phyloP scores from a whole-genome alignment of 2,797 vertebrate genomes.

The Clarias pachynema region DNA sequence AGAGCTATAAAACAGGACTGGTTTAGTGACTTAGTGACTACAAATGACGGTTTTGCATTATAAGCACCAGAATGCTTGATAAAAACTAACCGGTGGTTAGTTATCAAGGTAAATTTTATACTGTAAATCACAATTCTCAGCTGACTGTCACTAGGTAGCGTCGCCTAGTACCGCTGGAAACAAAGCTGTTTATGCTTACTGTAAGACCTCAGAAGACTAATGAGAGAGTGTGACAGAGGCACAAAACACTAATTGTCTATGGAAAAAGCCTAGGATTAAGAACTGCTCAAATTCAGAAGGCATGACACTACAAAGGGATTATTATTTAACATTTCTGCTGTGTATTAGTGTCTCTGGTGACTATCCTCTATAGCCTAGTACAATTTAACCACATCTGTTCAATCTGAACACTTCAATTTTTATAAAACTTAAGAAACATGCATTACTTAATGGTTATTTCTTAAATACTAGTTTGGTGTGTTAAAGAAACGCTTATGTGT shows the following conservation, averaged over 20 bases:
- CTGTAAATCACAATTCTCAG: conserved; percentile 45
- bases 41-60: neutral
- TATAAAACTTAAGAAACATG: neutral
- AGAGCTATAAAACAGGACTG: neutral
- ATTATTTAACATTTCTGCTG: neutral
- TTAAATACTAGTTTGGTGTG: neutral
- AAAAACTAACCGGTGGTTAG: neutral
- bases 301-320: neutral
- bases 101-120: conserved; percentile 19
- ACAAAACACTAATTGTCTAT: conserved; percentile 31
- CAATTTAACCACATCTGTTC: neutral
- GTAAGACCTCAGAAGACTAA: conserved; percentile 34
- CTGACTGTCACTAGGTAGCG: conserved; percentile 50
- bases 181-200: conserved; percentile 49
- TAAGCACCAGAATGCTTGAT: neutral
- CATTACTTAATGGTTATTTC: neutral
- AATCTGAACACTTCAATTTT: neutral
- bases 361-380: neutral
- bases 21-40: neutral
- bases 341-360: neutral
- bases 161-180: conserved; percentile 48
- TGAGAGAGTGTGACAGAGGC: conserved; percentile 23
- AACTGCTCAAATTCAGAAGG: conserved; percentile 3
- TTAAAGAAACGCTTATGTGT: neutral
- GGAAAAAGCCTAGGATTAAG: conserved; percentile 11